Conservation (phyloP, 2,888 invertebrate species). For the Cotesia congregata region DNA sequence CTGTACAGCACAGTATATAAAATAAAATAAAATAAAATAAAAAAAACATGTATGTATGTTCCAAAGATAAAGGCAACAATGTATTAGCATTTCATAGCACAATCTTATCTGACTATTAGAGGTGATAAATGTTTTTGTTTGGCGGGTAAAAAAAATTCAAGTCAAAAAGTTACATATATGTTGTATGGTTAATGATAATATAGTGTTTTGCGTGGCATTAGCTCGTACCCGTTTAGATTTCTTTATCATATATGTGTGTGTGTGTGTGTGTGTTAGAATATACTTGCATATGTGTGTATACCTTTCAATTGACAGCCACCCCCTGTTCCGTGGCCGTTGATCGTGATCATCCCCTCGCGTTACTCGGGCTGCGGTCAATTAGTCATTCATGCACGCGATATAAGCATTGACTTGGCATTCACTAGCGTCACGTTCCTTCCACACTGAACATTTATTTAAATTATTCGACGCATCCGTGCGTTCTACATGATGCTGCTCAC, state of each 20-base stretch:
- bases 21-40: background rate
- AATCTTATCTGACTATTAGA: background rate
- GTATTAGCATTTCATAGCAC: background rate
- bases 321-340: constrained; percentile 41
- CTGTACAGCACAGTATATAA: background rate
- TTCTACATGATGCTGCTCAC: constrained; percentile 34
- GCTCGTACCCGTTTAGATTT: constrained; percentile 52
- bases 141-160: background rate
- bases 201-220: constrained; percentile 56
- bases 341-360: constrained; percentile 40
- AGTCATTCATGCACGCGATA: constrained; percentile 66
- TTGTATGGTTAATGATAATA: constrained; percentile 42
- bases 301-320: constrained; percentile 9
- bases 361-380: constrained; percentile 59
- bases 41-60: background rate
- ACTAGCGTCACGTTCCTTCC: constrained; percentile 41
- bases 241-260: constrained; percentile 6
- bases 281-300: constrained; percentile 8
- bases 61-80: background rate
- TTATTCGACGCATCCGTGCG: constrained; percentile 56
- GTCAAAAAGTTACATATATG: constrained; percentile 1
- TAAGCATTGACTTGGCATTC: constrained; percentile 61
- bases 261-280: background rate
- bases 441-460: constrained; percentile 57
- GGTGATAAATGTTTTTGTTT: background rate